Base-by-base conservation (phyloP, 2,888 invertebrate genomes). In the Eumacrocentrus americanus region DNA sequence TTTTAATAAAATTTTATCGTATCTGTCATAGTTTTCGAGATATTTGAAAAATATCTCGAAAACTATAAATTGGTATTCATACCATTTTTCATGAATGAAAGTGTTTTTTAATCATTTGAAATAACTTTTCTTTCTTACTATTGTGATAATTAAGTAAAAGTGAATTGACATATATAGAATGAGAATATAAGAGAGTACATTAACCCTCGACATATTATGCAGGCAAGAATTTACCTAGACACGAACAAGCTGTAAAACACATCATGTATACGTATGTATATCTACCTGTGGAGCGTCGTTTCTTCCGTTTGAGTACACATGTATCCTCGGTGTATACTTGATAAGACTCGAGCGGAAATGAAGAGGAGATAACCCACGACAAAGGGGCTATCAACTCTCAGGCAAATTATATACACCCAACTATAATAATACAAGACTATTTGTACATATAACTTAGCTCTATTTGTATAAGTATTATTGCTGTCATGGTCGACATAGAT, bases 281-380 rank as follows among this genome's bases (percentile, higher is more conserved):
- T 25, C 16, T 22, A 44, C 42, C 20, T 47, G 47, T 9, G 20
- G 44, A 20, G 1, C 22, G 22, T 44, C 2, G 11, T n/a, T 14
- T n/a, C 6, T 16, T 50, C 7, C 14, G 16, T 50, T 9, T 11
- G 16, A 7, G 34, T 51, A 38, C 22, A 52, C 35, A 51, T 20
- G 18, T 51, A 35, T 16, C n/a, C 25, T n/a, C 34, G 11, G n/a
- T 5, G 37, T 16, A 52, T 14, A 16, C n/a, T 44, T 54, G 54
- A 54, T 54, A 54, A 54, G 29, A 54, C 25, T 12, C 37, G 34
- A 53, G 29, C 54, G 54, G 54, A 54, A 54, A 54, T 54, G 54
- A 44, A 12, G 18, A 51, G 29, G 18, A 44, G 54, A 54, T 54
- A 54, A 18, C 29, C n/a, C 16, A 22, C 54, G 18, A 54, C 46